Conservation (phyloP, 2,888 invertebrate species). For the Protodeltote pygarga region DNA sequence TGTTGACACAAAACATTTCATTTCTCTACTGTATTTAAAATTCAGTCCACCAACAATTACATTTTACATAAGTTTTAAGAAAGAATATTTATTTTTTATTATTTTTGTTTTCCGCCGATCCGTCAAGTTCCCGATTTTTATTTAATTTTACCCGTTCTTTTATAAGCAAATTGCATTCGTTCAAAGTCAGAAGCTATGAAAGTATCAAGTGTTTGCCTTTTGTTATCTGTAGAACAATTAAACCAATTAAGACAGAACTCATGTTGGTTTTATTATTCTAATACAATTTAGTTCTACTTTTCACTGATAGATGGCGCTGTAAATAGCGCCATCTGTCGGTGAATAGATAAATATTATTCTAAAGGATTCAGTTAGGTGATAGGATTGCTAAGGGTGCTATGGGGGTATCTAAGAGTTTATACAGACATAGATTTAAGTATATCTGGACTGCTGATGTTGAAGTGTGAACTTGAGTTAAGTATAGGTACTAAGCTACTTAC, state of each 20-base stretch:
- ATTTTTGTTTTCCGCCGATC: constrained; percentile 47
- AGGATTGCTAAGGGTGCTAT: constrained; percentile 37
- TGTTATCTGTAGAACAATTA: constrained; percentile 11
- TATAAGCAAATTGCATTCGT: constrained; percentile 16
- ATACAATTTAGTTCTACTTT: constrained; percentile 17
- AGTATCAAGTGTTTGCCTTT: constrained; percentile 15
- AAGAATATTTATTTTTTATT: constrained; percentile 10
- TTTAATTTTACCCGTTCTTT: constrained; percentile 18
- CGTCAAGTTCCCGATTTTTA: constrained; percentile 49
- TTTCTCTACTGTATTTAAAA: constrained; percentile 34
- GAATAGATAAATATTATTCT: constrained; percentile 18
- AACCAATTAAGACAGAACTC: constrained; percentile 10
- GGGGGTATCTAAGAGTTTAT: constrained; percentile 23
- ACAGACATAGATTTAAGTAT: constrained; percentile 11
- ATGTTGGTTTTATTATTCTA: constrained; percentile 27
- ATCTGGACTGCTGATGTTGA: constrained; percentile 10
- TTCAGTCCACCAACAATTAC: constrained; percentile 46
- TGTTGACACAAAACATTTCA: constrained; percentile 13
- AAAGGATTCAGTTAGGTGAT: constrained; percentile 8
- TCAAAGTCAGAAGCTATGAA: constrained; percentile 17
- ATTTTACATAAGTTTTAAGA: constrained; percentile 28
- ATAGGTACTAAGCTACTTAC: too few relatives aligned
- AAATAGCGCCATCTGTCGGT: constrained; percentile 27
- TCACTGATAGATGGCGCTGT: constrained; percentile 26
- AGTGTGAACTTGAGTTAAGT: not conserved